Percentiles rank a stretch among this genome's conserved stretches.
Conservation (phyloP, 2,888 invertebrate genomes). For the Drosophila antonietae region DNA sequence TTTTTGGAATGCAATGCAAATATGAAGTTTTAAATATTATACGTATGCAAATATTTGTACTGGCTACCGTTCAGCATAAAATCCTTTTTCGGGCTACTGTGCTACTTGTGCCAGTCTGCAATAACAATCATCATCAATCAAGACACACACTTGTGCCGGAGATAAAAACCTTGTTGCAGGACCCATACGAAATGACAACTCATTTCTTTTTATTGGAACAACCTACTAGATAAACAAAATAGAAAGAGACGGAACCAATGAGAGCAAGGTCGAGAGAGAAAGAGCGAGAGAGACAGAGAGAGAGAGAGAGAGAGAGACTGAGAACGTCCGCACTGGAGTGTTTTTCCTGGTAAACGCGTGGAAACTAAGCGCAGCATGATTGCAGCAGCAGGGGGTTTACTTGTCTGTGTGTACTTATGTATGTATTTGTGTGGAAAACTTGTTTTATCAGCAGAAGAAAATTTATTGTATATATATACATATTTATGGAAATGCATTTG, state of each 20-base stretch:
- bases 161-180: constrained; percentile 30
- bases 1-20: constrained; percentile 51
- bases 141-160: constrained; percentile 56
- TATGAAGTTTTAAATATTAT: constrained; percentile 37
- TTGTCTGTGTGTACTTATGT: neutral
- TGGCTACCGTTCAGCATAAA: constrained; percentile 61
- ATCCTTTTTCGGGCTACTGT: constrained; percentile 68
- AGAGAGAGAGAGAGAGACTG: neutral
- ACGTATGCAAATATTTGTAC: constrained; percentile 67
- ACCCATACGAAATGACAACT: constrained; percentile 59
- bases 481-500: constrained; percentile 68
- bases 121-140: constrained; percentile 66
- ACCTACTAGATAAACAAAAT: constrained; percentile 48
- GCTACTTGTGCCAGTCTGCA: constrained; percentile 55
- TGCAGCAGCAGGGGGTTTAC: constrained; percentile 27
- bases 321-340: constrained; percentile 28
- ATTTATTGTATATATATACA: constrained; percentile 67
- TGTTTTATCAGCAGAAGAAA: constrained; percentile 54
- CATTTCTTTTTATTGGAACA: constrained; percentile 70
- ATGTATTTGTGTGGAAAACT: constrained; percentile 45
- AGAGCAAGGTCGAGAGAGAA: constrained; percentile 1
- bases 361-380: constrained; percentile 48
- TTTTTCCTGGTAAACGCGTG: constrained; percentile 75
- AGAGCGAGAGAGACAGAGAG: constrained; percentile 2
- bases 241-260: neutral